Conservation (phyloP, 1,140 invertebrate species). For the Cyphomyrmex costatus region DNA sequence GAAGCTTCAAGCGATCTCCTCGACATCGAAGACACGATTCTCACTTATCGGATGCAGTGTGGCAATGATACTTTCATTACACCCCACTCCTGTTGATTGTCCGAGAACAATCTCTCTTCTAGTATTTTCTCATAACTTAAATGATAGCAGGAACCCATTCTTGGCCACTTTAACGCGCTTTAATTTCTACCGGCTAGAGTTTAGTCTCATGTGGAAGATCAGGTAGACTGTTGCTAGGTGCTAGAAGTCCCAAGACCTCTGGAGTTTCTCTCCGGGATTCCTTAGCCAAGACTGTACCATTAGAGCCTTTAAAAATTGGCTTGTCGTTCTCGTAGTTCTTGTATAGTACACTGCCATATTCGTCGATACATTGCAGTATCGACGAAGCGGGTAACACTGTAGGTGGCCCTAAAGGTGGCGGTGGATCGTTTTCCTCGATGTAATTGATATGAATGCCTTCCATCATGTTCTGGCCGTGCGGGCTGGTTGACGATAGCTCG, state of each 20-base stretch:
- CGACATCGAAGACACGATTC: slow-evolving; percentile 43
- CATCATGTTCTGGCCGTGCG: slow-evolving; percentile 78
- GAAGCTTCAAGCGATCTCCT: slow-evolving; percentile 9
- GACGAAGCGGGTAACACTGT: slow-evolving; percentile 78
- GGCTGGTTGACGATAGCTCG: slow-evolving; percentile 87
- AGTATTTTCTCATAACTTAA: slow-evolving; percentile 47
- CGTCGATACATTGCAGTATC: slow-evolving; percentile 74
- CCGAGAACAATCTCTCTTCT: background rate
- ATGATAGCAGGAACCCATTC: slow-evolving; percentile 53
- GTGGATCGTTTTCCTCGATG: slow-evolving; percentile 86
- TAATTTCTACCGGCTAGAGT: slow-evolving; percentile 53
- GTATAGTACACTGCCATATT: slow-evolving; percentile 81
- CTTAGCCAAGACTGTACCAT: slow-evolving; percentile 81
- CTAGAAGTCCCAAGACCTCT: slow-evolving; percentile 83
- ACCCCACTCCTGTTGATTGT: background rate
- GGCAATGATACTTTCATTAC: background rate
- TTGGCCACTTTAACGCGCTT: slow-evolving; percentile 3
- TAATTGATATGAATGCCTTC: slow-evolving; percentile 89
- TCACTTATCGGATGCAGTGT: background rate
- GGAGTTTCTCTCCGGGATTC: slow-evolving; percentile 68
- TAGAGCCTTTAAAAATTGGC: slow-evolving; percentile 80
- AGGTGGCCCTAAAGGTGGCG: slow-evolving; percentile 49
- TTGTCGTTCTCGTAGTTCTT: slow-evolving; percentile 74
- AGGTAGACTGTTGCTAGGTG: slow-evolving; percentile 86
- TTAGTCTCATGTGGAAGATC: slow-evolving; percentile 83